Base-by-base conservation (phyloP, 2,888 invertebrate species). In the Chorisops tibialis region DNA sequence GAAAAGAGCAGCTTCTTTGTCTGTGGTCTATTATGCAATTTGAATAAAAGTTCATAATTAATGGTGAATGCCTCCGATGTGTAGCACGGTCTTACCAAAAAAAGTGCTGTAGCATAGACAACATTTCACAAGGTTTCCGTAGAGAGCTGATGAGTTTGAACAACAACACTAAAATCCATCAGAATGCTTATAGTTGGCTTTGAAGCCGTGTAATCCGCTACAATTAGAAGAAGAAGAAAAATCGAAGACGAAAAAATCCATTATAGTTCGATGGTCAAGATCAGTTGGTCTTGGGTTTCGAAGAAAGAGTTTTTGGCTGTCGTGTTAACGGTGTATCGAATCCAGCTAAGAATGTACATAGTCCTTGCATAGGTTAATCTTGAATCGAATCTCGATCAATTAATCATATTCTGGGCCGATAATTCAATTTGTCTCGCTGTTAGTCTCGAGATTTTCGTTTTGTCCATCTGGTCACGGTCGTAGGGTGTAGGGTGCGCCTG, bases 1-100 rank as follows among this genome's bases (percentile, higher is more conserved):
- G 45, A 56, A 56, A 56, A 43, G 39, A 14, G 45, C 18, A 30
- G 56, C 56, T 56, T 19, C 43, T 43, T 56, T 56, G 56, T 56
- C 56, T 43, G 56, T 56, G 59, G 49, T 51, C 45, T 43, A 61
- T 61, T 51, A 61, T 18, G 45, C 61, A 43, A 61, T 61, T 61
- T 61, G 51, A 61, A 61, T 61, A 61, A 61, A 61, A 61, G 51
- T 61, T 61, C 37, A 45, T 61, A 61, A 61, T 61, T 61, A 51
- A 61, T 61, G 51, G 41, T 60, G 50, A 49, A 60, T 56, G 43
- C 43, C 24, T 56, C n/a, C n/a, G 56, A 56, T 56, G 21, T 56
- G 56, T 45, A 43, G 43, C 39, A 39, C 5, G 14, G 39, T 39
- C 39, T 39, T n/a, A 39, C 39, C n/a, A 16, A 16, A 39, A 16